Evolutionary conservation across 2,113 vertebrate species (phyloP), one percentile per base, ranked within the genome.

Genomic region (Phrynocephalus versicolor): DNA sequence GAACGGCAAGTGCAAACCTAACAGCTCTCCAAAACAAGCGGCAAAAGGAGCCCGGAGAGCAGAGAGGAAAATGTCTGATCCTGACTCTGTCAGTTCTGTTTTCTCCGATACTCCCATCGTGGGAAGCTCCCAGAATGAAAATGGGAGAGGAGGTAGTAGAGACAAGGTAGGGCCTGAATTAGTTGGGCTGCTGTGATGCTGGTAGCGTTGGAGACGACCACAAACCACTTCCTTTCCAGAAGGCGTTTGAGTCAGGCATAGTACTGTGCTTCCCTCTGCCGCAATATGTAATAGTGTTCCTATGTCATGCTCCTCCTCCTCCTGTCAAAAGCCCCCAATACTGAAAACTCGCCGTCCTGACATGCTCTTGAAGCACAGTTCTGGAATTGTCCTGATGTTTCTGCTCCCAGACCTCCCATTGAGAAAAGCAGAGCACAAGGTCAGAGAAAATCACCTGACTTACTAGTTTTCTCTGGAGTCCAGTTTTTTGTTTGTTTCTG

Each of bases 91-190:
- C 93, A 98, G 98, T 92, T 99, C 99, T 0, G 98, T 99, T 90
- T 99, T 99, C 95, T 99, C 98, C 1, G 98, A 99, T 96, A 99
- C 98, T 2, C 98, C 99, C 88, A 99, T 99, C 90, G 98, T 99
- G 83, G 88, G 89, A 16, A 0, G 83, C 57, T 73, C 89, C 30
- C 79, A 82, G 39, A 64, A 41, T 25, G 86, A 88, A 74, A 77
- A 60, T 3, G 77, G 87, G 12, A 82, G 85, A 65, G 75, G 57
- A 30, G 15, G 33, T 3, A 41, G 81, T 6, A 79, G 75, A 25
- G 81, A 73, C 25, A 83, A 83, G 41, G 41, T 69, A 88, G 77
- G 45, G 70, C 35, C 87, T 60, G 87, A 80, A 67, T 65, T 87
- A 65, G 84, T 86, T 60, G 84, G 84, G 18, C 78, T 86, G n/a